A percentile compares a stretch with the other conserved stretches of the same genome.
phyloP scores from a whole-genome alignment of 2,113 vertebrate species.

The Limnothrissa miodon region DNA sequence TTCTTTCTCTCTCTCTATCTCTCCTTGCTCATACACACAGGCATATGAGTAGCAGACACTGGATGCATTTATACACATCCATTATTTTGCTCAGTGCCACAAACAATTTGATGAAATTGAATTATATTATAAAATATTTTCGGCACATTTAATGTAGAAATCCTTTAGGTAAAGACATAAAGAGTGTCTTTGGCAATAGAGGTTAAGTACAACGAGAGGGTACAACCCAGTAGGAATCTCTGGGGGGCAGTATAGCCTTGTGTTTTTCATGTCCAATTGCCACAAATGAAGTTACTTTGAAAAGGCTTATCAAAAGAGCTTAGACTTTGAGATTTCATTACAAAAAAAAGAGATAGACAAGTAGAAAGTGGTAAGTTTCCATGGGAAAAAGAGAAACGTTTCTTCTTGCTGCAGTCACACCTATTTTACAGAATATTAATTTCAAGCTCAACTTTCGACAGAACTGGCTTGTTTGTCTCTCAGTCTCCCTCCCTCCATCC shows the following conservation, averaged over 20 bases:
- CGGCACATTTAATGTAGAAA: not conserved
- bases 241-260: slow-evolving; percentile 50
- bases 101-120: too few species aligned
- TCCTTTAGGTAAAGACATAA: not conserved
- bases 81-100: too few species aligned
- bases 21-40: not conserved
- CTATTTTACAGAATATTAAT: not conserved
- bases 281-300: not conserved
- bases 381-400: too few species aligned
- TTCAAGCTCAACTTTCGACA: not conserved
- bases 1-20: not conserved
- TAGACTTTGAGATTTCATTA: not conserved
- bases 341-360: not conserved
- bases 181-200: not conserved
- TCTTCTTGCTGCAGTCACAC: not conserved
- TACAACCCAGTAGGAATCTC: slow-evolving; percentile 19
- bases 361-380: not conserved
- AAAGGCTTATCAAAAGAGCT: not conserved
- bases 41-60: too few species aligned
- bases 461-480: not conserved
- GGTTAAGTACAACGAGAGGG: not conserved
- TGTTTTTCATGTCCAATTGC: not conserved
- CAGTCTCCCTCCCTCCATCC: too few species aligned
- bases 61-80: too few species aligned
- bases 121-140: not conserved